phyloP scores from a whole-genome alignment of 2,888 invertebrate species.

The Agriopis marginaria region DNA sequence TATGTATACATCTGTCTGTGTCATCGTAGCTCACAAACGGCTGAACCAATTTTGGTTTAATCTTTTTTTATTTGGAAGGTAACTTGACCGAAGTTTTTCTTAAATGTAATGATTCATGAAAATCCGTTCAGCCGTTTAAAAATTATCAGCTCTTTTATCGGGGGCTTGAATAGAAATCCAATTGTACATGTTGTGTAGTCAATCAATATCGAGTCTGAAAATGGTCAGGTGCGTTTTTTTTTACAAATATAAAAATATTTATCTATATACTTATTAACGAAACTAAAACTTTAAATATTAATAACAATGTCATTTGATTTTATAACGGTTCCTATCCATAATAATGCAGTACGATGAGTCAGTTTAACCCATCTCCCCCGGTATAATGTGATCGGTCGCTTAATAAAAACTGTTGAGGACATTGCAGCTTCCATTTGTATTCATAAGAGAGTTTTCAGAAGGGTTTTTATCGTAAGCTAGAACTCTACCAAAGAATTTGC shows the following conservation, averaged over 20 bases:
- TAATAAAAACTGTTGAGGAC: constrained; percentile 56
- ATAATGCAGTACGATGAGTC: constrained; percentile 50
- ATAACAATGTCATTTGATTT: constrained; percentile 49
- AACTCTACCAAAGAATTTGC: constrained; percentile 37
- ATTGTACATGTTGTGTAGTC: no score
- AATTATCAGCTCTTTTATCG: no score
- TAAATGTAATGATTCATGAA: no score
- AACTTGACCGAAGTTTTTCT: no score
- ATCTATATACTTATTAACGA: background rate
- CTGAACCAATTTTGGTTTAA: no score
- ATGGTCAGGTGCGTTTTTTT: background rate
- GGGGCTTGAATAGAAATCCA: no score
- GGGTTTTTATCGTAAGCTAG: constrained; percentile 58
- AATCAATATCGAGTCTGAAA: background rate
- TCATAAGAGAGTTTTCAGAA: constrained; percentile 55
- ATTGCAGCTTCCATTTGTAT: constrained; percentile 60
- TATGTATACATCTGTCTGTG: no score
- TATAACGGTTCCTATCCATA: constrained; percentile 45
- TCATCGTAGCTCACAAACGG: no score
- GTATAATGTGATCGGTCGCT: constrained; percentile 55
- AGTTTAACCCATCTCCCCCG: constrained; percentile 36
- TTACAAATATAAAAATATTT: background rate
- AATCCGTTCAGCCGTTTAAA: no score
- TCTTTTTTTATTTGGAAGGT: no score
- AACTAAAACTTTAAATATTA: constrained; percentile 38